Conservation (phyloP, 2,888 invertebrate genomes). For the Penaeus monodon region DNA sequence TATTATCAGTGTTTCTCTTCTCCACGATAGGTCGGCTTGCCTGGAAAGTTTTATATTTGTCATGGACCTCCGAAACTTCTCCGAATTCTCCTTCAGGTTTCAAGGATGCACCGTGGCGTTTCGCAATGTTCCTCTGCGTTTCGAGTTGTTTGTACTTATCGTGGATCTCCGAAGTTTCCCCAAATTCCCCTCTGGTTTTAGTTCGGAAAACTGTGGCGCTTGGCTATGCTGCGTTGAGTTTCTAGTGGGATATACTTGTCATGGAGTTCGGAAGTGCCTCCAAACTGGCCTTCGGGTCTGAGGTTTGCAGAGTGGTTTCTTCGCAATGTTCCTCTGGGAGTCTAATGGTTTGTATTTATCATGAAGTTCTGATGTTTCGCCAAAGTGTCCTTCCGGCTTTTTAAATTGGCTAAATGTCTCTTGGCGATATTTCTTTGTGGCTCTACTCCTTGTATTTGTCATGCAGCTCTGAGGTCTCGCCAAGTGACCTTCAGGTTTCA, state of each 20-base stretch:
- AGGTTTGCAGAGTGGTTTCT: slow-evolving; percentile 21
- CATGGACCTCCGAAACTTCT: slow-evolving; percentile 47
- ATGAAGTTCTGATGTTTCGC: slow-evolving; percentile 46
- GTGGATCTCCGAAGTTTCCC: slow-evolving; percentile 51
- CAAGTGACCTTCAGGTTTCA: slow-evolving; percentile 49
- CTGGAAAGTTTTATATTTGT: slow-evolving; percentile 30
- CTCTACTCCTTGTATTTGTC: slow-evolving; percentile 39
- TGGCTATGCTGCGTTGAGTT: slow-evolving; percentile 48
- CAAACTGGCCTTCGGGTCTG: slow-evolving; percentile 48
- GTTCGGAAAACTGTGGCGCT: slow-evolving; percentile 46
- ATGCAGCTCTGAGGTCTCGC: slow-evolving; percentile 40
- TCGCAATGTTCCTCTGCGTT: slow-evolving; percentile 40
- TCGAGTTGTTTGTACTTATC: slow-evolving; percentile 38
- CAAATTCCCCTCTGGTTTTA: slow-evolving; percentile 54
- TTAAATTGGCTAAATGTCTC: slow-evolving; percentile 7
- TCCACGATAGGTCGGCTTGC: slow-evolving; percentile 33
- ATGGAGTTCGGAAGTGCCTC: slow-evolving; percentile 52
- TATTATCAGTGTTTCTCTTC: slow-evolving; percentile 47
- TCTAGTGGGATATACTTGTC: slow-evolving; percentile 40
- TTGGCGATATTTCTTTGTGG: slow-evolving; percentile 32
- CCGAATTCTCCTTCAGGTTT: slow-evolving; percentile 38
- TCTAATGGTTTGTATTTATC: slow-evolving; percentile 37
- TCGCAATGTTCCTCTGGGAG: slow-evolving; percentile 38
- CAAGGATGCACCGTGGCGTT: slow-evolving; percentile 26
- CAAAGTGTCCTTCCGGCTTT: slow-evolving; percentile 52